Evolutionary conservation across 2,797 vertebrate species (phyloP).

Genomic region (Pseudochaenichthys georgianus): DNA sequence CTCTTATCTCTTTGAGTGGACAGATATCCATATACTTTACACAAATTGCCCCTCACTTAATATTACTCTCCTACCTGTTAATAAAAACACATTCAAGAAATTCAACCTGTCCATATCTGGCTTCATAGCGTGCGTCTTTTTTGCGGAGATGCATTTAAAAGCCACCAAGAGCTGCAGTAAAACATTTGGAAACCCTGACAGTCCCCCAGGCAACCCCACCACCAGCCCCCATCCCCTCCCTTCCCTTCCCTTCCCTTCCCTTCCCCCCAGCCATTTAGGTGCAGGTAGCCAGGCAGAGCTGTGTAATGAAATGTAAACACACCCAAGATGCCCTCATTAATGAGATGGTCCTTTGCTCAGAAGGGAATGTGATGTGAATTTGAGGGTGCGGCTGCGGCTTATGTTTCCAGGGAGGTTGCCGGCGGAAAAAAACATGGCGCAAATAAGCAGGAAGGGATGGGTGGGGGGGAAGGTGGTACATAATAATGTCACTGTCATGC

Average conservation of each 20-base stretch:
- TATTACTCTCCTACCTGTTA: not conserved
- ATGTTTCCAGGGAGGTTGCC: constrained; percentile 39
- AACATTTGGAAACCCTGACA: constrained; percentile 27
- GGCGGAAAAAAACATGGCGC: constrained; percentile 33
- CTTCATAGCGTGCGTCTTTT: constrained; percentile 1
- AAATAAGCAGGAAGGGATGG: constrained; percentile 17
- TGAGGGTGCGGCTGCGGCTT: constrained; percentile 45
- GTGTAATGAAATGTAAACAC: constrained; percentile 76
- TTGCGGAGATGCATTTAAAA: not conserved
- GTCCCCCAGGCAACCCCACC: not conserved
- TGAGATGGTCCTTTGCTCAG: constrained; percentile 54
- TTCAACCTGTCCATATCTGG: constrained; percentile 1
- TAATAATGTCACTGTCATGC: constrained; percentile 30
- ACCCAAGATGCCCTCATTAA: constrained; percentile 62
- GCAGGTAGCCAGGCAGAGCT: constrained; percentile 28
- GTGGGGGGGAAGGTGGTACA: not conserved
- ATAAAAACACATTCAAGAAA: constrained; percentile 27
- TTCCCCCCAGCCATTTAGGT: constrained; percentile 19
- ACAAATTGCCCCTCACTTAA: constrained; percentile 12
- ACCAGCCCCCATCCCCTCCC: not conserved
- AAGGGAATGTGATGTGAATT: constrained; percentile 49
- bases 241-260: not conserved
- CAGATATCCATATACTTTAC: constrained; percentile 11
- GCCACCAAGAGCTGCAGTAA: constrained; percentile 5
- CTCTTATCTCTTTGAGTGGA: not conserved